Conservation (phyloP, 2,888 invertebrate species). For the Sisyra terminalis region DNA sequence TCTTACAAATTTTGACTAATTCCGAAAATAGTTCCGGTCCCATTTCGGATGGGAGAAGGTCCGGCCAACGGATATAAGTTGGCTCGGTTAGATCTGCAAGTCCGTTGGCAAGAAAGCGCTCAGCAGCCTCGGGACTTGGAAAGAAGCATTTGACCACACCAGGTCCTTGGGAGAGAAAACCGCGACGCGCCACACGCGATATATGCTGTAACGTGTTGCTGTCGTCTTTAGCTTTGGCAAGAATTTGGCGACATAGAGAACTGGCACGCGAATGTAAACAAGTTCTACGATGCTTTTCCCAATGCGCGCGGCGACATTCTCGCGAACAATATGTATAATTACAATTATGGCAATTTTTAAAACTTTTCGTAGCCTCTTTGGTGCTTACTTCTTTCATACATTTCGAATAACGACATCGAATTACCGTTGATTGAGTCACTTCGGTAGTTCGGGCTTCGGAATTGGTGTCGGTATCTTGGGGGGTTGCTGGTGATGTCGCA, state of each 20-base stretch:
- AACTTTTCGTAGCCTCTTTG: slow-evolving; percentile 62
- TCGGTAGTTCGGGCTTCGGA: slow-evolving; percentile 16
- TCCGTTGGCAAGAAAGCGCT: slow-evolving; percentile 65
- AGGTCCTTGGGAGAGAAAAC: slow-evolving; percentile 68
- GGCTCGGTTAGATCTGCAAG: slow-evolving; percentile 65
- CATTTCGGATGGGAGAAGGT: slow-evolving; percentile 77
- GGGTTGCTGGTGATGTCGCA: slow-evolving; percentile 24
- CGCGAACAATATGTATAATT: slow-evolving; percentile 87
- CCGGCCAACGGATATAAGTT: slow-evolving; percentile 69
- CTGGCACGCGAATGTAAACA: slow-evolving; percentile 85
- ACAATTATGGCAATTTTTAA: slow-evolving; percentile 91
- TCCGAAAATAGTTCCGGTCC: slow-evolving; percentile 74
- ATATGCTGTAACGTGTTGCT: slow-evolving; percentile 56
- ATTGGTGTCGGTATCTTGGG: slow-evolving; percentile 7
- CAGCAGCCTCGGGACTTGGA: slow-evolving; percentile 70
- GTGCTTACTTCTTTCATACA: slow-evolving; percentile 56
- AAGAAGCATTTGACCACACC: slow-evolving; percentile 88
- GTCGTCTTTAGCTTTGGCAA: slow-evolving; percentile 67
- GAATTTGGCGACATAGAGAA: slow-evolving; percentile 70
- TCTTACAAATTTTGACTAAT: slow-evolving; percentile 69
- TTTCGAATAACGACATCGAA: slow-evolving; percentile 62
- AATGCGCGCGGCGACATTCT: slow-evolving; percentile 78
- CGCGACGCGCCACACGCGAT: slow-evolving; percentile 68
- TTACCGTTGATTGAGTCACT: slow-evolving; percentile 28
- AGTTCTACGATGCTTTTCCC: slow-evolving; percentile 83